Percentiles rank a stretch among this genome's conserved stretches.
These are phyloP conservation scores for Lottia gigantea DNA, from an alignment of 2,888 invertebrate genomes.

Conservation along the genomic window DNA sequence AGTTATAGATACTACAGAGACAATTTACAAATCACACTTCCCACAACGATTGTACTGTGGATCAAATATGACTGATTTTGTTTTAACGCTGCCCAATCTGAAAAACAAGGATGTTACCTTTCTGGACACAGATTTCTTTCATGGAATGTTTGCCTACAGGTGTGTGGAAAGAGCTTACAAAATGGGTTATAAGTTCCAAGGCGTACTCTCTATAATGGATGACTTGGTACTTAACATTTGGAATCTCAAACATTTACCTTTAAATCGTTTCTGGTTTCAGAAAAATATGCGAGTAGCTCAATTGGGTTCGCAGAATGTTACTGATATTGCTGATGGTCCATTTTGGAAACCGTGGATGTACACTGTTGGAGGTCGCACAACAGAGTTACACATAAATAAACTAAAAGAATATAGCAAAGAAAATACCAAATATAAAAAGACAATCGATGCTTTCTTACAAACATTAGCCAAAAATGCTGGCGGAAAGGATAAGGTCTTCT, in stretches of 20 bases:
- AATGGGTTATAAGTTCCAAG: not conserved
- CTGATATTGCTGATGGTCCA: not conserved
- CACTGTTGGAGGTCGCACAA: not conserved
- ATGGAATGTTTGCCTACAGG: not conserved
- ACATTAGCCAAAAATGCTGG: constrained; percentile 1
- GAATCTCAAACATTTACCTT: not conserved
- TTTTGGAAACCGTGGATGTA: not conserved
- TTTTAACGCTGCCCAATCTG: not conserved
- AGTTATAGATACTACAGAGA: not conserved
- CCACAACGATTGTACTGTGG: constrained; percentile 5
- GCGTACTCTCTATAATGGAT: not conserved
- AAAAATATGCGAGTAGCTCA: not conserved
- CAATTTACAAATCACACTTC: not conserved
- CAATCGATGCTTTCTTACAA: not conserved
- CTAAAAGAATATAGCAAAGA: not conserved
- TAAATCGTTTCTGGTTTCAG: not conserved
- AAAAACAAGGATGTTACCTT: not conserved
- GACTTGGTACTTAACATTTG: not conserved
- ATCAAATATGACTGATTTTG: not conserved
- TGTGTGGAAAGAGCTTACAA: not conserved
- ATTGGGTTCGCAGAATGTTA: not conserved
- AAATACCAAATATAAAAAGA: not conserved
- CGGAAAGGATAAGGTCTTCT: not conserved
- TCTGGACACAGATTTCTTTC: not conserved
- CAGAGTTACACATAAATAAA: not conserved